Evolutionary conservation across 1,140 invertebrate species (phyloP), one percentile per base, ranked within the genome.

Genomic region (Popillia japonica): DNA sequence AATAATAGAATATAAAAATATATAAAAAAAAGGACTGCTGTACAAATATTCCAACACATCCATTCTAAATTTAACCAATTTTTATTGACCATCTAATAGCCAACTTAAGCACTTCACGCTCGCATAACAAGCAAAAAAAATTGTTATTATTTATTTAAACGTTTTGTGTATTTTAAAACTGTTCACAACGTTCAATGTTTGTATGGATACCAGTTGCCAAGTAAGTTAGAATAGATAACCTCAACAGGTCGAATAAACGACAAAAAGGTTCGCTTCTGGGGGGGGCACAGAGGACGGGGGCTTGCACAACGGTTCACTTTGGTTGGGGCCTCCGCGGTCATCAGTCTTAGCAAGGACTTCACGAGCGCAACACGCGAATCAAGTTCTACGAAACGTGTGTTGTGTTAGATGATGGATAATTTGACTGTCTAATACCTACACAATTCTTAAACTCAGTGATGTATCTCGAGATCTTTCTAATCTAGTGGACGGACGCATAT

Each of bases 271-370:
- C 64, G 68, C 59, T 72, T 75, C 75, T 34, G 44, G 79, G 80
- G 27, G 77, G 80, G 78, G 76, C 68, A 20, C 17, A 20, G 78
- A 76, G 55, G 74, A 74, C 55, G 81, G 83, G 83, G 79, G 76
- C 72, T 64, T 40, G 44, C 77, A 81, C 85, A 86, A 86, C 85
- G 85, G 85, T 86, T 86, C 81, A 81, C 81, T 76, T 72, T 42
- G 68, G 74, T 75, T 77, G 78, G 72, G 75, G 76, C 78, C 76
- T 68, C 76, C 55, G 75, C 78, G 78, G 78, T 79, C 78, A 79
- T 79, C 78, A 86, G 85, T 86, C 84, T 84, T 83, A 80, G 80
- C 81, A 83, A 84, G 83, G 84, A 84, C 83, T 78, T 83, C 78
- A 75, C 78, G 61, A 76, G 68, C 80, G 76, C 10, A 81, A 79